Percentiles rank a stretch among this genome's conserved stretches.
phyloP scores from a whole-genome alignment of 2,797 vertebrate genomes.

The Aldrovandia affinis region DNA sequence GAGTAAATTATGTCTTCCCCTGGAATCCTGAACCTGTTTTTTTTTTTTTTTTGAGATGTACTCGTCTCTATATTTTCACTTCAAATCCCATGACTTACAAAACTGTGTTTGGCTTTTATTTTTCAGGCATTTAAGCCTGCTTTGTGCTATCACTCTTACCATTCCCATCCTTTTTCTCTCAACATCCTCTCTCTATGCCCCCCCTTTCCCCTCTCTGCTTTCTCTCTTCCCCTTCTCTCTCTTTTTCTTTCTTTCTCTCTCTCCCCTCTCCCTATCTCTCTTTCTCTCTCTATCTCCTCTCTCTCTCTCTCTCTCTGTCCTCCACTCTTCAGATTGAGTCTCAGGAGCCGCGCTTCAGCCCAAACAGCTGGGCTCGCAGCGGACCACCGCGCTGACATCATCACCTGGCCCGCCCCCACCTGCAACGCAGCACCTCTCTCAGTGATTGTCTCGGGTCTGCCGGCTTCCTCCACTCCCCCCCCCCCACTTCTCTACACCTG shows the following conservation, averaged over 20 bases:
- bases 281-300: slow-evolving; percentile 41
- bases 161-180: not conserved
- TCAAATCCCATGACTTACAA: not conserved
- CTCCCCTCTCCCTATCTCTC: slow-evolving; percentile 67
- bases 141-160: slow-evolving; percentile 70
- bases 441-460: slow-evolving; percentile 75
- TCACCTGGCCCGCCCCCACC: slow-evolving; percentile 73
- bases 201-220: slow-evolving; percentile 6
- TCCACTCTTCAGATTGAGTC: slow-evolving; percentile 85
- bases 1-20: not conserved
- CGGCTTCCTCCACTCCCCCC: slow-evolving; percentile 47
- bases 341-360: slow-evolving; percentile 79
- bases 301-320: slow-evolving; percentile 49
- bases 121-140: slow-evolving; percentile 82
- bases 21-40: not conserved
- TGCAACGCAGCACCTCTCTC: slow-evolving; percentile 76
- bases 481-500: not conserved
- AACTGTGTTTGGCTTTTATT: slow-evolving; percentile 69
- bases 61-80: too few species aligned
- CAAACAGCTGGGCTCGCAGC: slow-evolving; percentile 74
- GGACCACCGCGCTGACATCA: slow-evolving; percentile 83
- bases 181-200: not conserved
- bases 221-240: slow-evolving; percentile 43
- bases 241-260: slow-evolving; percentile 51
- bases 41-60: not conserved